Conservation (phyloP, 2,888 invertebrate genomes). For the Pegoplata infirma region DNA sequence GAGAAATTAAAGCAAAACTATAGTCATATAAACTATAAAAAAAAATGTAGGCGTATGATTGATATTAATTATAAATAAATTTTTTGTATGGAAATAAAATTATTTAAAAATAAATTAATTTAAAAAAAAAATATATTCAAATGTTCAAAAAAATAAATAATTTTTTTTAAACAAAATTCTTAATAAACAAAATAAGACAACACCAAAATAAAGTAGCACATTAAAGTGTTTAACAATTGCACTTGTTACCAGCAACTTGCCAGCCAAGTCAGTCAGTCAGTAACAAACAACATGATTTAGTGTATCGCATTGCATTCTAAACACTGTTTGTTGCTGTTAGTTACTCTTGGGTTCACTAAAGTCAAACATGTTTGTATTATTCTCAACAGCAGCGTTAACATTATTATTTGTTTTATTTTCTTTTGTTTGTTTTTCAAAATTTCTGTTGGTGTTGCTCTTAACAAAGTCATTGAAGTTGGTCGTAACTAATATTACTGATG, state of each 20-base stretch:
- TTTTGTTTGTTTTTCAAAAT: neutral
- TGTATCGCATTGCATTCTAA: neutral
- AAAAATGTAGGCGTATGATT: constrained; percentile 20
- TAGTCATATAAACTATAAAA: neutral
- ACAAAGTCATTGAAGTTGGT: constrained; percentile 22
- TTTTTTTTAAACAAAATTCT: too few relatives aligned
- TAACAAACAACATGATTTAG: constrained; percentile 5
- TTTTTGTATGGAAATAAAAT: neutral
- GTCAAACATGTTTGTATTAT: constrained; percentile 30
- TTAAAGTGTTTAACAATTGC: constrained; percentile 13
- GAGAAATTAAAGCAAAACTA: too few relatives aligned
- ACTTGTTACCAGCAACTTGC: constrained; percentile 15
- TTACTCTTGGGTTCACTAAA: constrained; percentile 5
- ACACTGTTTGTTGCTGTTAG: neutral
- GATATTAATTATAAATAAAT: constrained; percentile 19
- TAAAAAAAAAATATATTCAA: neutral
- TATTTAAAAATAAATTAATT: neutral
- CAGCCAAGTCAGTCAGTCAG: too few relatives aligned
- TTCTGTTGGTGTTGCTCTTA: neutral
- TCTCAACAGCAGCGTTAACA: constrained; percentile 14
- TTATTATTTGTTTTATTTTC: constrained; percentile 3
- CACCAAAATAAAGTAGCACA: neutral
- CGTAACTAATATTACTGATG: neutral
- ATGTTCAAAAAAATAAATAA: too few relatives aligned
- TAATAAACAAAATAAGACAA: too few relatives aligned